phyloP scores from a whole-genome alignment of 2,113 vertebrate species.

The Oreocharis arfaki region DNA sequence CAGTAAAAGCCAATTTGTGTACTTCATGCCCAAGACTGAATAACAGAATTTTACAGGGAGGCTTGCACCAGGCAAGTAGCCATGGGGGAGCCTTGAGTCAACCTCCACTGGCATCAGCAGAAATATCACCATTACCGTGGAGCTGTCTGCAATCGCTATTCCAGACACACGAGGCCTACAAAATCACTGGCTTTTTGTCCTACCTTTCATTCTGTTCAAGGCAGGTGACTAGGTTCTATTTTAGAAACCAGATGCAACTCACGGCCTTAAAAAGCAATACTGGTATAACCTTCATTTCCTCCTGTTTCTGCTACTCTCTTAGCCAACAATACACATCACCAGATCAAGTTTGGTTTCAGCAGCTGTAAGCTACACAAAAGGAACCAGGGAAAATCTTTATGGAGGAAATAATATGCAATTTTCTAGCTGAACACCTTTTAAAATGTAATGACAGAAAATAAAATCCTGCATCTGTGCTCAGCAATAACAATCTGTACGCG shows the following conservation, averaged over 20 bases:
- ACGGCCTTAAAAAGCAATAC: not conserved
- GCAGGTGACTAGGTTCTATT: not conserved
- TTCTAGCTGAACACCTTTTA: slow-evolving; percentile 91
- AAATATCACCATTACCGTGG: not conserved
- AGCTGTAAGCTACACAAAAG: slow-evolving; percentile 66
- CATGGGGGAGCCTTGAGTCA: not conserved
- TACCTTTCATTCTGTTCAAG: not conserved
- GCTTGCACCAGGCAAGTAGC: not conserved
- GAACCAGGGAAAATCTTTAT: slow-evolving; percentile 63
- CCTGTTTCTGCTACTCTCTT: not conserved
- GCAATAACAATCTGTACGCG: slow-evolving; percentile 48
- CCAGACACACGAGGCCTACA: not conserved
- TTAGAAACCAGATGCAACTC: not conserved
- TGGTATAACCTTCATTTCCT: slow-evolving; percentile 50
- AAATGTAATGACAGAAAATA: slow-evolving; percentile 82
- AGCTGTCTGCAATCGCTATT: not conserved
- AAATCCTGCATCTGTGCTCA: slow-evolving; percentile 62
- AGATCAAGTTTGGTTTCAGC: slow-evolving; percentile 47
- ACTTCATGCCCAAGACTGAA: not conserved
- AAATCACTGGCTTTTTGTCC: not conserved
- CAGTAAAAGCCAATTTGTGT: not conserved
- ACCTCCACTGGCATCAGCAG: not conserved
- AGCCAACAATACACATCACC: slow-evolving; percentile 19
- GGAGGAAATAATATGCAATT: slow-evolving; percentile 87
- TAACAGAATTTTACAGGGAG: not conserved